phyloP scores from a whole-genome alignment of 2,888 invertebrate genomes.

The Rhingia rostrata region DNA sequence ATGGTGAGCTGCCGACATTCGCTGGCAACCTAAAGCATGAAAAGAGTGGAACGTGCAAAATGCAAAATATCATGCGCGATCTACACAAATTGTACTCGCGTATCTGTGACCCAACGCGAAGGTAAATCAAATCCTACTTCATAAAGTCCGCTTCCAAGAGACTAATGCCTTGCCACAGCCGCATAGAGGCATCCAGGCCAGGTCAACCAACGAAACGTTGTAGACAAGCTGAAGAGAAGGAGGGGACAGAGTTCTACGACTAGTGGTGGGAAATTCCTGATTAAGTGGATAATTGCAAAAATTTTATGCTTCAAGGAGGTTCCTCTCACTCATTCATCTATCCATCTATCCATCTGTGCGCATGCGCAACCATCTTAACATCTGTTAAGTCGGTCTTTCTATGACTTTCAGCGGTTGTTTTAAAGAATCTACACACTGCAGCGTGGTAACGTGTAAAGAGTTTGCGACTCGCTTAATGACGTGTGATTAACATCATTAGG shows the following conservation, averaged over 20 bases:
- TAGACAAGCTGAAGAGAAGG: too few species aligned
- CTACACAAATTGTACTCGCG: conserved; percentile 24
- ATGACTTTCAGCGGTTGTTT: conserved; percentile 24
- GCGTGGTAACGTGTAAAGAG: conserved; percentile 56
- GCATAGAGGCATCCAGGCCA: conserved; percentile 60
- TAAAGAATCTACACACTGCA: conserved; percentile 1
- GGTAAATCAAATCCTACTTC: conserved; percentile 64
- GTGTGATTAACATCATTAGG: conserved; percentile 64
- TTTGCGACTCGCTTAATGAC: conserved; percentile 47
- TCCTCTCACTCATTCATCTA: conserved; percentile 50
- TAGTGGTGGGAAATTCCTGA: conserved; percentile 65
- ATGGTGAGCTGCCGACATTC: neutral
- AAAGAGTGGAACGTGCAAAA: neutral
- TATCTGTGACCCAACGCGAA: conserved; percentile 56
- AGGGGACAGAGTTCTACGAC: neutral
- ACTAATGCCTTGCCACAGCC: conserved; percentile 53
- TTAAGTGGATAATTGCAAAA: conserved; percentile 70
- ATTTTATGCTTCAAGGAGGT: conserved; percentile 55
- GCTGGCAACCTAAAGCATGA: neutral
- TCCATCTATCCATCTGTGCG: conserved; percentile 17
- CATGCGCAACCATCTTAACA: conserved; percentile 16
- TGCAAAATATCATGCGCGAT: conserved; percentile 28
- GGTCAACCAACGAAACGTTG: conserved; percentile 9
- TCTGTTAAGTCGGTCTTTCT: conserved; percentile 23
- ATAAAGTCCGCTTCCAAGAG: conserved; percentile 55